Evolutionary conservation across 2,888 invertebrate genomes (phyloP).

Genomic region (Rhopalosiphum nymphaeae): DNA sequence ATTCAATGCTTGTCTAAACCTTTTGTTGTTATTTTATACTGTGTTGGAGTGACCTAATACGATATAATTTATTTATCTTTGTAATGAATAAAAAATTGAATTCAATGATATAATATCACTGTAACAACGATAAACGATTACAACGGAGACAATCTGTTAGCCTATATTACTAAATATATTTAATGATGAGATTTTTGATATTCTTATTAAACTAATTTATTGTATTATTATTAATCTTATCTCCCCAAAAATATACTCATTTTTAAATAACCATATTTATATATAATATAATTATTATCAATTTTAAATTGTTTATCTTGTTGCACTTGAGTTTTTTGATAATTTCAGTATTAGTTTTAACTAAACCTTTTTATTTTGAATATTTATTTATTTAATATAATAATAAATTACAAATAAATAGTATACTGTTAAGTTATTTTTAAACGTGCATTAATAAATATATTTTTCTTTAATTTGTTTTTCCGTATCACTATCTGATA

Average conservation of each 20-base stretch:
- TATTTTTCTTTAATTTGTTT: neutral
- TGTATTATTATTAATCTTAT: no score
- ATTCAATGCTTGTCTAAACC: neutral
- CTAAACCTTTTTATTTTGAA: neutral
- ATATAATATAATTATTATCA: neutral
- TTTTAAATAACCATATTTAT: no score
- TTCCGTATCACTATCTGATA: neutral
- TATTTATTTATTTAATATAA: neutral
- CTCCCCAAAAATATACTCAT: no score
- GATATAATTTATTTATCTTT: neutral
- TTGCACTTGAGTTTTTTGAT: neutral
- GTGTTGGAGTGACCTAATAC: neutral
- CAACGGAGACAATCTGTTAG: no score
- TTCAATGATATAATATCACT: no score
- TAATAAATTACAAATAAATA: neutral
- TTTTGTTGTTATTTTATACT: neutral
- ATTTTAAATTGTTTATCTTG: neutral
- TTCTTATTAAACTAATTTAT: no score
- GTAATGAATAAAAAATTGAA: neutral
- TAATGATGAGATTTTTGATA: no score
- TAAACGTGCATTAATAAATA: neutral
- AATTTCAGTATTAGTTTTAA: neutral
- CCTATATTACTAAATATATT: no score
- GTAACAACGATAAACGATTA: no score
- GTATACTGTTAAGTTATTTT: neutral